Conservation (phyloP, 2,888 invertebrate species). For the Steinernema carpocapsae region DNA sequence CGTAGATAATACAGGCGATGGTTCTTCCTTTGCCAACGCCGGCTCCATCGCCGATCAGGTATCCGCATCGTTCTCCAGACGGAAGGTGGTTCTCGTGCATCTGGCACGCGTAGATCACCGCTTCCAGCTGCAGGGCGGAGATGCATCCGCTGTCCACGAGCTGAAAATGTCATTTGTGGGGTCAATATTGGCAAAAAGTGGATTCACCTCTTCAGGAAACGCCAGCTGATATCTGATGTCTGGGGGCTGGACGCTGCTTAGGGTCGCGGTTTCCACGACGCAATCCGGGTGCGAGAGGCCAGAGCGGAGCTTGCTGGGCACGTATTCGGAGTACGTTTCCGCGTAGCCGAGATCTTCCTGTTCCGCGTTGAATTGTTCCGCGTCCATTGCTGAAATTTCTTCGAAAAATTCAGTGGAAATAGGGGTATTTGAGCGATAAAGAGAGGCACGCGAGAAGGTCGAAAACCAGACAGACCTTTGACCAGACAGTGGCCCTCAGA, state of each 20-base stretch:
- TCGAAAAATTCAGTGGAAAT: too few species aligned
- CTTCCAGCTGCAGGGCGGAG: conserved; percentile 94
- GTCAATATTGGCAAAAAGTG: background rate
- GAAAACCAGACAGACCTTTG: too few species aligned
- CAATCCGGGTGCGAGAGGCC: conserved; percentile 97
- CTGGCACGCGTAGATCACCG: conserved; percentile 94
- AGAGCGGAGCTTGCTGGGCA: conserved; percentile 82
- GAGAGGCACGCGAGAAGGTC: too few species aligned
- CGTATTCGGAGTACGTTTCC: conserved; percentile 97
- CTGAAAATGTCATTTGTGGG: conserved; percentile 37
- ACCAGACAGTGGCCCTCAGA: too few species aligned
- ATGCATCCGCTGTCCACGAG: conserved; percentile 81
- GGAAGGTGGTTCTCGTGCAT: conserved; percentile 85
- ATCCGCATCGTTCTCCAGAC: conserved; percentile 82
- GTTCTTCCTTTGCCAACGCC: conserved; percentile 97
- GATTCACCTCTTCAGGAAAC: conserved; percentile 78
- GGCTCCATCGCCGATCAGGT: conserved; percentile 95
- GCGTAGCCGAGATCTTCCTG: conserved; percentile 96
- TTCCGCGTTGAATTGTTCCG: conserved; percentile 68
- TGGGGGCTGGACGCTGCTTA: conserved; percentile 76
- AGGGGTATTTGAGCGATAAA: too few species aligned
- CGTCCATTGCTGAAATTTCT: too few species aligned
- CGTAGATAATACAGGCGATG: conserved; percentile 94
- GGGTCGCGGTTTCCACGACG: conserved; percentile 96
- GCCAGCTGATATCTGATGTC: conserved; percentile 74